phyloP scores from a whole-genome alignment of 2,113 vertebrate genomes.

The Lepidothrix coronata region DNA sequence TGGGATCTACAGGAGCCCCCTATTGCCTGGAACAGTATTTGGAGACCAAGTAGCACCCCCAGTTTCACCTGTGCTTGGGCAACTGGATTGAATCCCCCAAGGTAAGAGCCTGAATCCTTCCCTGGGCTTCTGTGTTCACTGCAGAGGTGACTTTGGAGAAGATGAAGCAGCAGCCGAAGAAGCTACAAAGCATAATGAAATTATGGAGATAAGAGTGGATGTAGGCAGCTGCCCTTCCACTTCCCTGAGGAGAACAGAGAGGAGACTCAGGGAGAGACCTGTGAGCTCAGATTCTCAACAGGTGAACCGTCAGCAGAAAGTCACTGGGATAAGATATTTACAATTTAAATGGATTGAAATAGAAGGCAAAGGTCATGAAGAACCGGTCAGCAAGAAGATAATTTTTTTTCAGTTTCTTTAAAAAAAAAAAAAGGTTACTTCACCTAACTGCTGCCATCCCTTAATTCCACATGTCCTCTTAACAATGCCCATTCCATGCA shows the following conservation, averaged over 20 bases:
- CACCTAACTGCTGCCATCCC: neutral
- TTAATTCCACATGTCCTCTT: neutral
- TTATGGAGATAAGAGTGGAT: neutral
- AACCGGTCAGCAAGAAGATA: neutral
- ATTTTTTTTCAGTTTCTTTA: neutral
- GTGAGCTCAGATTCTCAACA: neutral
- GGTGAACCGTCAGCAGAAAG: neutral
- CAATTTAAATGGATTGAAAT: conserved; percentile 16
- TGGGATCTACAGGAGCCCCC: neutral
- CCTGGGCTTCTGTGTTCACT: neutral
- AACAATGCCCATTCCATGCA: neutral
- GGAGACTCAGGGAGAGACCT: neutral
- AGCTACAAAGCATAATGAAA: neutral
- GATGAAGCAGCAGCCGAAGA: neutral
- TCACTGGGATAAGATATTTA: neutral
- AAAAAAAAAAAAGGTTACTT: neutral
- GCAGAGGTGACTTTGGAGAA: neutral
- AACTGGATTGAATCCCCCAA: neutral
- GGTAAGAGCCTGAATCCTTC: neutral
- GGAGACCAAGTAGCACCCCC: neutral
- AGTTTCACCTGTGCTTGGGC: neutral
- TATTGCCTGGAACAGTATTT: neutral
- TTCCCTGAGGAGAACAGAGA: neutral
- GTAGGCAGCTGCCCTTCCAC: neutral
- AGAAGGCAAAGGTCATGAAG: neutral